phyloP scores from a whole-genome alignment of 2,888 invertebrate species.

The Megalurothrips usitatus region DNA sequence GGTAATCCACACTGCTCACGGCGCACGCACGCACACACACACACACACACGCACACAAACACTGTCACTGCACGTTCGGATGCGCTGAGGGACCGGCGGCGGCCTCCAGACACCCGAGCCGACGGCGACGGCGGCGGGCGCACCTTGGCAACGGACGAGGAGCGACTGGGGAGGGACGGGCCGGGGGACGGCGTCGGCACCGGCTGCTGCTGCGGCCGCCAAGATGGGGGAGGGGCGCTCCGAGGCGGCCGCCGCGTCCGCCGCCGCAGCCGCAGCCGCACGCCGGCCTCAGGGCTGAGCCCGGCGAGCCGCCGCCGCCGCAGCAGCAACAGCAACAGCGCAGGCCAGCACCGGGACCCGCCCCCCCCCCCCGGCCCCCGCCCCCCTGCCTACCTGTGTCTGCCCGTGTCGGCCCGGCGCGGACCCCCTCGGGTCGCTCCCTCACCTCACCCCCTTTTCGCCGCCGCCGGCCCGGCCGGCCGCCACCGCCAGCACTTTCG shows the following conservation, averaged over 20 bases:
- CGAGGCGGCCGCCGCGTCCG: background rate
- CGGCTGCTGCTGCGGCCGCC: too few relatives aligned
- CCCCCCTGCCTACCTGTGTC: background rate
- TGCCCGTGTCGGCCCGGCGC: background rate
- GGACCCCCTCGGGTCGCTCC: background rate
- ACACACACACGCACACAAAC: too few relatives aligned
- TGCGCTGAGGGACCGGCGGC: too few relatives aligned
- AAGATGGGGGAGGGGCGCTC: background rate
- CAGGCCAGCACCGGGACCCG: background rate
- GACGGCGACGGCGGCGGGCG: too few relatives aligned
- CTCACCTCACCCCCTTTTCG: background rate
- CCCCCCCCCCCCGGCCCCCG: background rate
- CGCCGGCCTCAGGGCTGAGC: background rate
- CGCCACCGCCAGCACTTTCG: background rate
- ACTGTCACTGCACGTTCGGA: too few relatives aligned
- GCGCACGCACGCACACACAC: too few relatives aligned
- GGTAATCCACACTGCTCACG: too few relatives aligned
- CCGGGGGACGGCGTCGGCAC: background rate
- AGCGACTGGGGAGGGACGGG: background rate
- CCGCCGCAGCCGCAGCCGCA: background rate
- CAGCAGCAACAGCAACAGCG: background rate
- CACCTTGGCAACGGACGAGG: background rate
- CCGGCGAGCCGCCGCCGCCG: background rate
- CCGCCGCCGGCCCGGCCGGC: background rate
- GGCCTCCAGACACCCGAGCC: too few relatives aligned